Conservation (phyloP, 2,888 invertebrate species). For the Oscheius sp. region DNA sequence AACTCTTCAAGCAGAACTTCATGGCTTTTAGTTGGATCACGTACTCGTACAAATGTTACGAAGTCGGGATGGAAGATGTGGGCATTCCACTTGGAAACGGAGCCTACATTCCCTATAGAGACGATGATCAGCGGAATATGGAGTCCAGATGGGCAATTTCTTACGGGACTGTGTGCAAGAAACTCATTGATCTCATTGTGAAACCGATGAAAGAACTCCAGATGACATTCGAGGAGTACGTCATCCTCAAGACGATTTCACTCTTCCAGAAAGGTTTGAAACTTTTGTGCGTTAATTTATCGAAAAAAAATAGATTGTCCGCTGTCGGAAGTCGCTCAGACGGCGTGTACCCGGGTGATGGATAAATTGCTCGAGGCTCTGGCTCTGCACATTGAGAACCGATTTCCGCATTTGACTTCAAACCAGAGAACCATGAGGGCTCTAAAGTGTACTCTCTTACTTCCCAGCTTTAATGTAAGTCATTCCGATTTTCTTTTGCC, state of each 20-base stretch:
- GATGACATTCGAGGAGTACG: constrained; percentile 61
- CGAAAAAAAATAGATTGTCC: constrained; percentile 45
- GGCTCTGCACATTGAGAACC: constrained; percentile 50
- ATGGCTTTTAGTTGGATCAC: constrained; percentile 67
- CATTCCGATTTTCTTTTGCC: background rate
- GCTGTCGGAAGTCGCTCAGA: constrained; percentile 46
- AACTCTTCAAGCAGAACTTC: constrained; percentile 64
- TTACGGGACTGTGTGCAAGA: constrained; percentile 59
- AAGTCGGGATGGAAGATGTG: constrained; percentile 37
- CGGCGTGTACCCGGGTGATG: constrained; percentile 40
- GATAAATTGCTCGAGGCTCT: constrained; percentile 55
- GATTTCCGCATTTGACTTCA: constrained; percentile 49
- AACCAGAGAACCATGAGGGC: constrained; percentile 51
- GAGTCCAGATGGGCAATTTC: constrained; percentile 57
- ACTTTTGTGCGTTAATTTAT: background rate
- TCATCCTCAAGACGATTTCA: constrained; percentile 62
- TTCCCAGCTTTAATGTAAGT: constrained; percentile 60
- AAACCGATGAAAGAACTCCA: constrained; percentile 60
- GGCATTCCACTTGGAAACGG: constrained; percentile 63
- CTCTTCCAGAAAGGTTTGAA: constrained; percentile 59
- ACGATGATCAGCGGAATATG: constrained; percentile 53
- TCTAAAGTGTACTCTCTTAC: constrained; percentile 55
- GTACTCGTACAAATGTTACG: constrained; percentile 56
- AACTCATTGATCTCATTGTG: constrained; percentile 61
- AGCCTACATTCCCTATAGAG: constrained; percentile 60